phyloP scores from a whole-genome alignment of 1,140 invertebrate species.

The Diachasma alloeum region DNA sequence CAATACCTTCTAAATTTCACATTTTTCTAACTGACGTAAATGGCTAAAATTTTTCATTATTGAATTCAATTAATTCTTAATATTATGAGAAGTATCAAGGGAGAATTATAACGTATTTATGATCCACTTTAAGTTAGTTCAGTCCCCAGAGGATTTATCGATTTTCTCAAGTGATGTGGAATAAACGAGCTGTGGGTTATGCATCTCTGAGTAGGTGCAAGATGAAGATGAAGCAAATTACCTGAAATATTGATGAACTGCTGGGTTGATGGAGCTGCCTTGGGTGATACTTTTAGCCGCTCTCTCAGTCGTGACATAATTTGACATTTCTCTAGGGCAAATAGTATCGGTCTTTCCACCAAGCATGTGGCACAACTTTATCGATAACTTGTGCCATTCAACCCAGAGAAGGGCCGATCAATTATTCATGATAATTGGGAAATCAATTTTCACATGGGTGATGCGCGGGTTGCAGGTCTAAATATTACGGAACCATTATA shows the following conservation, averaged over 20 bases:
- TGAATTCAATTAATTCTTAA: too few species aligned
- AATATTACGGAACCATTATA: too few species aligned
- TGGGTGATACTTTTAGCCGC: background rate
- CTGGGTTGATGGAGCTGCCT: background rate
- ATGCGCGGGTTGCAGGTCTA: too few species aligned
- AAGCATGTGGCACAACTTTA: background rate
- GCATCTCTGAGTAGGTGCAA: background rate
- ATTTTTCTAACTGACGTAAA: too few species aligned
- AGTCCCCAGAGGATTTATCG: background rate
- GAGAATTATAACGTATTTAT: conserved; percentile 1
- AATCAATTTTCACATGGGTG: background rate
- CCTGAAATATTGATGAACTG: background rate
- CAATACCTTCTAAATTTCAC: too few species aligned
- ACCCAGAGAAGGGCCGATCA: background rate
- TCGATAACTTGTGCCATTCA: background rate
- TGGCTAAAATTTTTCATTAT: too few species aligned
- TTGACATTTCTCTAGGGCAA: background rate
- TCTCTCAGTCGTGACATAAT: background rate
- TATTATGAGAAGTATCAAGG: too few species aligned
- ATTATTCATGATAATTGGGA: background rate
- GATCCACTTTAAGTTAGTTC: conserved; percentile 4
- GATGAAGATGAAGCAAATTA: conserved; percentile 13
- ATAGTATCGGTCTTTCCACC: background rate
- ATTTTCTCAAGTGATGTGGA: background rate
- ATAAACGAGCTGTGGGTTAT: conserved; percentile 8